Base-by-base conservation (phyloP, 2,888 invertebrate species). In the Galerucella calmariensis region DNA sequence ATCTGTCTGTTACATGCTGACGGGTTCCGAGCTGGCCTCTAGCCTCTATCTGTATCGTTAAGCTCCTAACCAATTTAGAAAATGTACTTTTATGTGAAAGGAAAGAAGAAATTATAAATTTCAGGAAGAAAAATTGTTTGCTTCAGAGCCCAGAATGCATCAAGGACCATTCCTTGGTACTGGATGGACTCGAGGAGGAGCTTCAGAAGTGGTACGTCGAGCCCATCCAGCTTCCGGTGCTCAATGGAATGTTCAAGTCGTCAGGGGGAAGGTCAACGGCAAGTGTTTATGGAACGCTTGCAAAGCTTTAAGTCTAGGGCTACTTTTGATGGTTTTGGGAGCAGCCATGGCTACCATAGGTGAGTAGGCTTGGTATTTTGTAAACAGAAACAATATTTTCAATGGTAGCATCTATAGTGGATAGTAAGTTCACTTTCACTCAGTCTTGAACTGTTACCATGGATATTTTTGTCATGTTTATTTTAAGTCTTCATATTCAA, bases 281-380 rank as follows among this genome's bases (percentile, higher is more conserved):
- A 91, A 93, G 84, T 97, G 97, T 86, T 90, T 97, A 79, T 97
- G 97, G 97, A 95, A 97, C 86, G 97, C 97, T 46, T 97, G 97
- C 87, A 94, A 96, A 81, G 97, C 97, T 35, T 91, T 97, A 20
- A 94, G 95, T 78, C 90, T 97, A 75, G 97, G 97, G 46, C 89
- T 96, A 79, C 89, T 96, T 78, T 90, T 98, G 78, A 95, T 98
- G 93, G 89, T 95, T 79, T 90, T 97, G 62, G 97, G 97, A 27
- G 94, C 95, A 73, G 94, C 95, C 72, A 97, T 98, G 97, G 96
- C 97, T 56, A 95, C 96, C 58, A 92, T 97, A 86, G 97, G 97
- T 95, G 68, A 58, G 8, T 41, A 41, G 1, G 8, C 9, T 41
- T 9, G 8, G 8, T 0, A 41, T 41, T 41, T 41, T 35, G 35